phyloP scores from a whole-genome alignment of 1,140 invertebrate genomes.

The Sitophilus oryzae region DNA sequence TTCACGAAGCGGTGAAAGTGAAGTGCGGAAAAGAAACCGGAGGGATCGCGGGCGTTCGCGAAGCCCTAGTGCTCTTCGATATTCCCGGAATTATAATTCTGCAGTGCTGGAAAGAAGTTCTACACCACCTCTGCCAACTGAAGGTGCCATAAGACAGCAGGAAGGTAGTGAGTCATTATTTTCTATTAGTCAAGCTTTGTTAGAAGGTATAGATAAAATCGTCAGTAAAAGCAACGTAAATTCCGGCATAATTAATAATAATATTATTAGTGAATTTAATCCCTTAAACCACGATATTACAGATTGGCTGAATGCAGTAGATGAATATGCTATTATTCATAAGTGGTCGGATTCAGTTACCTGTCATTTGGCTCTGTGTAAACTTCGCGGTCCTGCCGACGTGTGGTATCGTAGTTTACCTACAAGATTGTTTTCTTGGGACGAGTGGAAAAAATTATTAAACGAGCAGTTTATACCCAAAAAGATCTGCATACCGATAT shows the following conservation, averaged over 20 bases:
- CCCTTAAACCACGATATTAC: slow-evolving; percentile 15
- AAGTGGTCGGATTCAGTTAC: slow-evolving; percentile 13
- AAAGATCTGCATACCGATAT: slow-evolving; percentile 11
- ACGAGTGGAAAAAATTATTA: slow-evolving; percentile 17
- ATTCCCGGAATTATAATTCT: too few relatives aligned
- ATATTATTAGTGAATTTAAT: slow-evolving; percentile 22
- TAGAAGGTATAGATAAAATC: too few relatives aligned
- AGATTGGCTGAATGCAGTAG: slow-evolving; percentile 16
- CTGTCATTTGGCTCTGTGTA: slow-evolving; percentile 18
- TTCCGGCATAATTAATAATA: slow-evolving; percentile 4
- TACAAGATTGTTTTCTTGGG: slow-evolving; percentile 13
- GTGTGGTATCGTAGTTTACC: slow-evolving; percentile 19
- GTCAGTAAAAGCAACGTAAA: too few relatives aligned
- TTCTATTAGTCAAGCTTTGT: too few relatives aligned
- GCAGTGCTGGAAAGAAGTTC: too few relatives aligned
- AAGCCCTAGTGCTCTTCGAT: too few relatives aligned
- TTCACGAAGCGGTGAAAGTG: too few relatives aligned
- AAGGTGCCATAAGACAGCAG: too few relatives aligned
- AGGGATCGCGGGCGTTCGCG: too few relatives aligned
- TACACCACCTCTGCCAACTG: too few relatives aligned
- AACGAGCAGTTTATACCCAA: slow-evolving; percentile 8
- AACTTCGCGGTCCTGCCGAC: slow-evolving; percentile 21
- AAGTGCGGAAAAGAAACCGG: too few relatives aligned
- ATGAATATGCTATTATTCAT: slow-evolving; percentile 20
- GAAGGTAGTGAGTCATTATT: too few relatives aligned